Evolutionary conservation across 1,140 invertebrate species (phyloP).

Genomic region (Bombus affinis): DNA sequence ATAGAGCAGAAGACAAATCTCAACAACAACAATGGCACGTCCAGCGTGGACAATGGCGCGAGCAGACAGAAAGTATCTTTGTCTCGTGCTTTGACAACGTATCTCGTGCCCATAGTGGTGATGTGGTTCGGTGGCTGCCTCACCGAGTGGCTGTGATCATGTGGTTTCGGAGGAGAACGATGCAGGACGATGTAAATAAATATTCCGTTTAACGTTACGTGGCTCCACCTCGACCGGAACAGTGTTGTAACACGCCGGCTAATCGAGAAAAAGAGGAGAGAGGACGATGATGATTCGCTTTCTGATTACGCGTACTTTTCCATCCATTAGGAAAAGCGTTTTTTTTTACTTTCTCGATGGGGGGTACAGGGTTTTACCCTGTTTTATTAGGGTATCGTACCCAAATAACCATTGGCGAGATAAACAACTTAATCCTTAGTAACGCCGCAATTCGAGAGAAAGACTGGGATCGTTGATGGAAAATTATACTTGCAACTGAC

Average conservation of each 20-base stretch:
- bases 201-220: constrained; percentile 17
- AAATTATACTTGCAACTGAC: background rate
- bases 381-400: background rate
- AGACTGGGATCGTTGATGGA: background rate
- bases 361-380: background rate
- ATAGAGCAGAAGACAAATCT: constrained; percentile 71
- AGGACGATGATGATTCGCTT: background rate
- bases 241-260: background rate
- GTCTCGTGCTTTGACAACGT: constrained; percentile 87
- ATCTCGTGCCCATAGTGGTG: constrained; percentile 90
- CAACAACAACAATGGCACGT: constrained; percentile 61
- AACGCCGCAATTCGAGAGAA: background rate
- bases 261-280: background rate
- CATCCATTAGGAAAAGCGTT: background rate
- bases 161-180: constrained; percentile 59
- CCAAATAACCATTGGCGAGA: too few species aligned
- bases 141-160: constrained; percentile 90
- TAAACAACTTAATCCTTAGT: background rate
- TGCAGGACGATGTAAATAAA: constrained; percentile 75
- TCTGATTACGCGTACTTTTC: background rate
- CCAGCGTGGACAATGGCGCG: constrained; percentile 75
- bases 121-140: constrained; percentile 92
- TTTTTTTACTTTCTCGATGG: background rate
- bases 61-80: constrained; percentile 85
- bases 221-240: background rate